Base-by-base conservation (phyloP, 2,888 invertebrate genomes). In the Esperia sulphurella region DNA sequence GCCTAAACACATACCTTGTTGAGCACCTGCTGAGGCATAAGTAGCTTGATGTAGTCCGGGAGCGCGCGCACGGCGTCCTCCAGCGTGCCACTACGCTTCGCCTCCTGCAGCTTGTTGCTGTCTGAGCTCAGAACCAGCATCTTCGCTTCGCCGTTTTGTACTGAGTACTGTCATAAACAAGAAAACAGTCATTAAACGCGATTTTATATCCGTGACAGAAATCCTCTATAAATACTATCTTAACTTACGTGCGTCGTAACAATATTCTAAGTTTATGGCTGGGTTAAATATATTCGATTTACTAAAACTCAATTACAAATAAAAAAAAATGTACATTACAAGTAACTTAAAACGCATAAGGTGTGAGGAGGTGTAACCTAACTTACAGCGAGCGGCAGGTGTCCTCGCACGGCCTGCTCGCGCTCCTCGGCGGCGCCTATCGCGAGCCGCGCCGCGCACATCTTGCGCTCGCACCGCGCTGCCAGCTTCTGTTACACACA, bases 81-180 rank as follows among this genome's bases (percentile, higher is more conserved):
- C n/a, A 90, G 65, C 1, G 86, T 64, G 35, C 71, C 76, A 51
- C 60, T 62, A 14, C 83, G 79, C 52, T 76, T 75, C 51, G 75
- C 75, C 43, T 85, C 86, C 44, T 64, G 63, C 49, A 83, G 54
- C 57, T 80, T 79, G 59, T 86, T 85, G 68, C 85, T 85, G 59
- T 88, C 88, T 33, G 85, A 74, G 52, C 87, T 83, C 43, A 89
- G 62, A 28, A 88, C 81, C 51, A 88, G 55, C 83, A 88, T 85
- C 57, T 85, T 86, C 43, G 86, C 86, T 54, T 86, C 88, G 49
- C 88, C 87, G 55, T 88, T 87, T 75, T 86, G 85, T 60, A 88
- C 79, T 46, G 86, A 79, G 59, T 83, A 89, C 88, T 89, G 73
- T 0, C 44, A n/a, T 10, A 45, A 45, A 47, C 33, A 35, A 33